phyloP scores from a whole-genome alignment of 2,888 invertebrate genomes.

The Heliconius ethilla region DNA sequence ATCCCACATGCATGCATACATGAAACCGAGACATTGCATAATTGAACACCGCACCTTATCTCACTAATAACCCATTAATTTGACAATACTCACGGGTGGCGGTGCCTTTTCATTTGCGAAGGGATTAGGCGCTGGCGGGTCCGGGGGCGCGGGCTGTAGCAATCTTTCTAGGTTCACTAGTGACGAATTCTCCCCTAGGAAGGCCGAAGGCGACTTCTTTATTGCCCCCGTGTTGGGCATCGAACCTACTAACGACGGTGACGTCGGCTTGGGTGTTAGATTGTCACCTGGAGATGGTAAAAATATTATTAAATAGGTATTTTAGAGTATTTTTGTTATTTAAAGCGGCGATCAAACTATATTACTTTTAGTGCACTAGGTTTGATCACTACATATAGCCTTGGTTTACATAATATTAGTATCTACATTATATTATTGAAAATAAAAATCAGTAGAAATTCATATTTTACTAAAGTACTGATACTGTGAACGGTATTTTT shows the following conservation, averaged over 20 bases:
- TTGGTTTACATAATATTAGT: too few species aligned
- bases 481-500: too few species aligned
- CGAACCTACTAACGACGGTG: constrained; percentile 52
- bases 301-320: neutral
- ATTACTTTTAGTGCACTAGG: too few species aligned
- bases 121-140: constrained; percentile 70
- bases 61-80: too few species aligned
- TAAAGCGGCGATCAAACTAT: too few species aligned
- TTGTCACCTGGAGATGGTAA: constrained; percentile 61
- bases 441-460: too few species aligned
- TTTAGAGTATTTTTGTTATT: too few species aligned
- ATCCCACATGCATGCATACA: too few species aligned
- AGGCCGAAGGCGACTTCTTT: constrained; percentile 96
- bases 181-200: constrained; percentile 97
- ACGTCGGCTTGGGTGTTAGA: constrained; percentile 69
- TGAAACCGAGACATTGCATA: neutral
- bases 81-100: constrained; percentile 53
- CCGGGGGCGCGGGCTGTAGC: constrained; percentile 83
- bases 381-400: too few species aligned
- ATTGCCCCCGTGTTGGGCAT: constrained; percentile 71
- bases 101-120: constrained; percentile 68
- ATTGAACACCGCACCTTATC: neutral
- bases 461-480: too few species aligned
- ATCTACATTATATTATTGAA: too few species aligned
- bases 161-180: constrained; percentile 99